Base-by-base conservation (phyloP, 1,140 invertebrate species). In the Sarcophaga peregrina region DNA sequence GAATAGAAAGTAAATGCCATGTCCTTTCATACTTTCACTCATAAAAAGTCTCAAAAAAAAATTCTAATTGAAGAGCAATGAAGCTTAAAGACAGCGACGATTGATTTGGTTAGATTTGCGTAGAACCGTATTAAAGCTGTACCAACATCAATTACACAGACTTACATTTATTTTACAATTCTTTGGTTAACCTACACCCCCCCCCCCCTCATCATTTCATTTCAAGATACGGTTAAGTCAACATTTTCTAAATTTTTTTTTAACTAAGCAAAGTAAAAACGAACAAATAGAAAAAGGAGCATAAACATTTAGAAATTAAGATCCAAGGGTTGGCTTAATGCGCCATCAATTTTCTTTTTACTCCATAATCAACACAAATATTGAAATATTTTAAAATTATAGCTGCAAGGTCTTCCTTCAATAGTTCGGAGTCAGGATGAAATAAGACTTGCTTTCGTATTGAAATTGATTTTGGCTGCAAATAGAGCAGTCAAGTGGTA, bases 1-100 rank as follows among this genome's bases (percentile, higher is more conserved):
- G 1, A 37, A 37, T 37, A 37, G 4, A 37, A 2, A 37, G 4
- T 37, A 37, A 37, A 37, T 37, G 4, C 25, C 1, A 1, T 37
- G 25, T 37, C 25, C 25, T 4, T 37, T 37, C 1, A 37, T 37
- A 37, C 25, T 37, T 37, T 4, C 25, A 37, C 4, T 37, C 1
- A 37, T 37, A 37, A 37, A 37, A 37, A 37, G 4, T 5, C n/a
- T 8, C 62, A 68, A 11, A 62, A n/a, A 68, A 68, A 68, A 68
- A 3, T 58, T 68, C n/a, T 68, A 68, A 68, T 68, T 68, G 62
- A 68, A 68, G 62, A 20, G 62, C 62, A 68, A 68, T 68, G 62
- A 68, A 68, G 62, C 62, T 68, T 68, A 68, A 58, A 68, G 1
- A 17, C 62, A 68, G 20, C 2, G 5, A 9, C 62, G n/a, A 68